These are phyloP conservation scores for Mamestra brassicae DNA, from an alignment of 2,888 invertebrate species.

Conservation along the genomic window DNA sequence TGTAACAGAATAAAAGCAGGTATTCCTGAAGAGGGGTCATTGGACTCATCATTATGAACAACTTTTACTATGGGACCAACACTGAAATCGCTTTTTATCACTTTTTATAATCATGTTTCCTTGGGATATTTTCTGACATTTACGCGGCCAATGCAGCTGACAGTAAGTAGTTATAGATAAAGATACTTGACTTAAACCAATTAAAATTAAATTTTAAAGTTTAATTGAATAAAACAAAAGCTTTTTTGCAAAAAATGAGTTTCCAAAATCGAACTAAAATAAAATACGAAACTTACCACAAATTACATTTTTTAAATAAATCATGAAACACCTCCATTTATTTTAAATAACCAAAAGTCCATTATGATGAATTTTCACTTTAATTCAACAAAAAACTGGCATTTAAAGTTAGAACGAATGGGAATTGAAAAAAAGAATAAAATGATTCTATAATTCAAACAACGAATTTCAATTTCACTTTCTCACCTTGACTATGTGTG, in stretches of 20 bases:
- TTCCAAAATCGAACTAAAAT: not conserved
- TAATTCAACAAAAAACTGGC: slow-evolving; percentile 18
- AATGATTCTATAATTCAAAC: not conserved
- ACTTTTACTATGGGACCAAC: too few relatives aligned
- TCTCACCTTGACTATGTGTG: not conserved
- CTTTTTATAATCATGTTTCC: too few relatives aligned
- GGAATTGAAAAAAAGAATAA: not conserved
- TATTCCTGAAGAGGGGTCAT: too few relatives aligned
- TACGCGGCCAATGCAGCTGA: too few relatives aligned
- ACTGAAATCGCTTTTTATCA: too few relatives aligned
- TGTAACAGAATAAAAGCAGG: too few relatives aligned
- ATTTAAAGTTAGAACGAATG: slow-evolving; percentile 27
- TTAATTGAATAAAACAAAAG: not conserved
- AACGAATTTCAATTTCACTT: slow-evolving; percentile 28
- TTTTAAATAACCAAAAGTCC: not conserved
- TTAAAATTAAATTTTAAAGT: not conserved
- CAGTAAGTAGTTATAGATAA: not conserved
- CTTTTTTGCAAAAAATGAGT: too few relatives aligned
- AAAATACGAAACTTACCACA: not conserved
- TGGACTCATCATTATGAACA: too few relatives aligned
- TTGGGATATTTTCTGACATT: too few relatives aligned
- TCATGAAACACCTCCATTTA: slow-evolving; percentile 4
- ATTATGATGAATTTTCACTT: slow-evolving; percentile 13
- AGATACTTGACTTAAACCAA: too few relatives aligned
- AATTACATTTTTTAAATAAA: slow-evolving; percentile 15